Base-by-base conservation (phyloP, 2,888 invertebrate species). In the Chromoteleia sp. region DNA sequence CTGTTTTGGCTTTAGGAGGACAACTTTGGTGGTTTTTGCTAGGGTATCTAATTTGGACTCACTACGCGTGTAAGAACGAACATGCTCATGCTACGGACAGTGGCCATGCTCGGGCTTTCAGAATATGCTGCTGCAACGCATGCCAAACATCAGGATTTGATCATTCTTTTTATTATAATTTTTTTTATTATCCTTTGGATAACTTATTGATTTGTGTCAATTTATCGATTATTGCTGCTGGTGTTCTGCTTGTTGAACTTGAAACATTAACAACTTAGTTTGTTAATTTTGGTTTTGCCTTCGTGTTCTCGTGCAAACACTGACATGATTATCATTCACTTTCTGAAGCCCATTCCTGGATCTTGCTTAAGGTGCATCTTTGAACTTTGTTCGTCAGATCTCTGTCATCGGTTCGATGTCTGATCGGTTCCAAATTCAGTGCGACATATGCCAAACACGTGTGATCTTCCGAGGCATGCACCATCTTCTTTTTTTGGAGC, bases 1-100 rank as follows among this genome's bases (percentile, higher is more conserved):
- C 43, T 77, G 33, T 41, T n/a, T 52, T 14, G 21, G 6, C 41
- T 29, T 67, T 36, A 48, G 56, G 30, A 68, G 59, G 43, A 17
- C 76, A 36, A 52, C 76, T 70, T 61, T 48, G 54, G 59, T 63
- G 70, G 74, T 41, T 56, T n/a, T 82, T 74, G 75, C 82, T 80
- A 80, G 59, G 63, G 70, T 61, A 52, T 73, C 81, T 84, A 84
- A 80, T 25, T 59, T 83, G 75, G 68, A 83, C 73, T 84, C 80
- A 75, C 84, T 84, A 83, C 81, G 80, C 77, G 82, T 84, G 75
- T 67, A 86, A 86, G 83, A 87, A 88, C 87, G 87, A 89, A 88
- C 89, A 90, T 90, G 90, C 90, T 90, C 90, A 91, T 91, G 90
- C 90, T 87, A 87, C 87, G 87, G 76, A 84, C 80, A 85, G 83